Conservation (phyloP, 2,797 vertebrate genomes). For the Phrynocephalus forsythii region DNA sequence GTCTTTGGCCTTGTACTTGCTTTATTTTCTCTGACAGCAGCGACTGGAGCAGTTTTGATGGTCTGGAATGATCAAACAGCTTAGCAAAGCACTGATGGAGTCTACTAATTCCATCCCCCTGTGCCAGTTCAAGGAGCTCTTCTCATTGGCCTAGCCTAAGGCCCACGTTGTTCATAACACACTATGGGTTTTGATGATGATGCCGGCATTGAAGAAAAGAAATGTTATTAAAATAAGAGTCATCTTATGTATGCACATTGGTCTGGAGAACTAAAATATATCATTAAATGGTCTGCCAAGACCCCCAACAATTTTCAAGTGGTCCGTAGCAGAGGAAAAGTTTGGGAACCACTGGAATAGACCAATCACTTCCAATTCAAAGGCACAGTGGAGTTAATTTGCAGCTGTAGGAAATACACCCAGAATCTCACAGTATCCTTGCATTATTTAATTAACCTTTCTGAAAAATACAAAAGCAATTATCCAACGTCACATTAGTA, state of each 20-base stretch:
- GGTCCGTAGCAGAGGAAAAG: not conserved
- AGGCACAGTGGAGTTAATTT: not conserved
- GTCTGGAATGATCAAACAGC: not conserved
- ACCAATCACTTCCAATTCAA: not conserved
- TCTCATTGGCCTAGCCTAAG: not conserved
- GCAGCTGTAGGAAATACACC: not conserved
- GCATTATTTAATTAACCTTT: conserved; percentile 24
- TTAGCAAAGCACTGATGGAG: not conserved
- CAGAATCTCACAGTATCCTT: conserved; percentile 1
- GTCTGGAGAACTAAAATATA: not conserved
- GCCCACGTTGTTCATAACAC: not conserved
- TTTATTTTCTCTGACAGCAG: not conserved
- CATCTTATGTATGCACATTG: not conserved
- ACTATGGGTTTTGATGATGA: not conserved
- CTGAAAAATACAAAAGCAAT: not conserved
- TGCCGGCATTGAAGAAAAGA: not conserved
- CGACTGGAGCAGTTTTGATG: not conserved
- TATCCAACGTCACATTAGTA: not conserved
- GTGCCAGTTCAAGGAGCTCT: not conserved
- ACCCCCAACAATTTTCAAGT: not conserved
- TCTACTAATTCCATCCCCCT: not conserved
- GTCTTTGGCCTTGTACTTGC: not conserved
- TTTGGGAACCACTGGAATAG: conserved; percentile 12
- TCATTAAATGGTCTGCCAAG: not conserved
- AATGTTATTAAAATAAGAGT: not conserved